Conservation (phyloP, 1,140 invertebrate genomes). For the Diabrotica undecimpunctata region DNA sequence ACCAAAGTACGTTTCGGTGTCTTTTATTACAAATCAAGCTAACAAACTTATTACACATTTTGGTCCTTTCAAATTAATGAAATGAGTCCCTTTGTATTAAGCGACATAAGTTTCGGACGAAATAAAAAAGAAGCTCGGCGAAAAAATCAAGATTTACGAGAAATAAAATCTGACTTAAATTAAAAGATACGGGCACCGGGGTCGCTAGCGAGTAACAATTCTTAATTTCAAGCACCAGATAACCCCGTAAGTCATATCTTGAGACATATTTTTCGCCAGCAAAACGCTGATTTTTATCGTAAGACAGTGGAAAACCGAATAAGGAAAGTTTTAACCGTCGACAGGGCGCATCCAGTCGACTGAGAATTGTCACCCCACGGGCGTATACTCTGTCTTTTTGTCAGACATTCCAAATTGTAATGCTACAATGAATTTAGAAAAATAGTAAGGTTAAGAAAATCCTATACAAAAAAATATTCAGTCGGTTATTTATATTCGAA, state of each 20-base stretch:
- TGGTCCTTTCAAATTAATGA: too few species aligned
- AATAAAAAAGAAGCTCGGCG: not conserved
- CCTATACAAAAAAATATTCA: too few species aligned
- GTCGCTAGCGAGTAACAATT: slow-evolving; percentile 3
- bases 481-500: too few species aligned
- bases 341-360: not conserved
- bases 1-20: too few species aligned
- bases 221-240: slow-evolving; percentile 11
- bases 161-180: slow-evolving; percentile 11
- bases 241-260: slow-evolving; percentile 7
- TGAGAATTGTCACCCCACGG: not conserved
- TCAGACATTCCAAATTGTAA: too few species aligned
- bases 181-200: not conserved
- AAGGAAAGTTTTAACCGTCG: not conserved
- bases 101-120: not conserved
- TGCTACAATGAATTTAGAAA: too few species aligned
- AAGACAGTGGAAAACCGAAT: not conserved
- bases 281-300: not conserved
- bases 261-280: slow-evolving; percentile 4
- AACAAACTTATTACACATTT: too few species aligned
- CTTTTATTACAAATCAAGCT: too few species aligned
- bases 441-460: too few species aligned
- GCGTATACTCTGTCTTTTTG: not conserved
- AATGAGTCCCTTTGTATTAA: too few species aligned
- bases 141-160: slow-evolving; percentile 4